Base-by-base conservation (phyloP, 2,113 vertebrate genomes). In the Nothocercus nigrocapillus region DNA sequence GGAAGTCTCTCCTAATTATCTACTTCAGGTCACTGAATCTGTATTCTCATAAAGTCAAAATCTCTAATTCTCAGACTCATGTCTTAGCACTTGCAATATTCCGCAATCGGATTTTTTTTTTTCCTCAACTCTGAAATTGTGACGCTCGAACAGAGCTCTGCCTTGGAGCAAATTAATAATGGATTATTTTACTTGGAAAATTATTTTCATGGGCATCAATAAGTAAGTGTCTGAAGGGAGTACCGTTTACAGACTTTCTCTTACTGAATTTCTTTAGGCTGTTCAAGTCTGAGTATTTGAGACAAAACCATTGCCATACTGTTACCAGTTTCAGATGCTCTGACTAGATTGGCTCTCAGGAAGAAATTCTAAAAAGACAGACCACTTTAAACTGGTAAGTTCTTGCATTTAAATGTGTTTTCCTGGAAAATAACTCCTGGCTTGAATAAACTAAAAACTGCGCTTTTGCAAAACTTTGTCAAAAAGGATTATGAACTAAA, bases 381-480 rank as follows among this genome's bases (percentile, higher is more conserved):
- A 77, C 34, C 27, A 77, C 73, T 85, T 62, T 63, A 93, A 94
- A 90, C 0, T 0, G 80, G 51, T 21, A 77, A 9, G 38, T 95
- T 70, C 68, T 53, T 82, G 53, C 44, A 73, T 86, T 94, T 28
- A 72, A 64, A 64, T 2, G 0, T 56, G 10, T 84, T 47, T 84
- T 90, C 69, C 69, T 93, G 93, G 59, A 95, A 94, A 95, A 88
- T 58, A 70, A 40, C 59, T 54, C 42, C 11, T 77, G 77, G 38
- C 58, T 93, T 69, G 32, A 90, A 79, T 69, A 66, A 88, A 47
- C 61, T 36, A 30, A 64, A 82, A 18, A 42, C n/a, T 88, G 34
- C 77, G 44, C 45, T 86, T 96, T 85, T 90, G 85, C 67, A 68
- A 67, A 42, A 86, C 58, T 89, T 90, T 90, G 91, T 92, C 66